Percentiles rank a stretch among this genome's conserved stretches.
Conservation (phyloP, 2,888 invertebrate species). For the Zygogramma bicolorata region DNA sequence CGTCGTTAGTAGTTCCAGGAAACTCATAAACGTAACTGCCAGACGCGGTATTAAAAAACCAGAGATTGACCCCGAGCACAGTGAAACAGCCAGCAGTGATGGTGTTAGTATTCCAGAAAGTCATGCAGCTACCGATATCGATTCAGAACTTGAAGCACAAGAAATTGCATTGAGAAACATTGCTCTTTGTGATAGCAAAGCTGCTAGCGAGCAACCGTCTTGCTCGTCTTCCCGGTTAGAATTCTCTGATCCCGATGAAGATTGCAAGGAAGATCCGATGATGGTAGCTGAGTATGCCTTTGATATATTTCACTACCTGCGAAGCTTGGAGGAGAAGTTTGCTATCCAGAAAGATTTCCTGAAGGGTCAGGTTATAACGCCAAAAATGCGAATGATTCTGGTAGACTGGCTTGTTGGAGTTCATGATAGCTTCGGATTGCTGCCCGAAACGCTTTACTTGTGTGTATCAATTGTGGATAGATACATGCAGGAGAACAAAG, state of each 20-base stretch:
- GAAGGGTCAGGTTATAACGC: conserved; percentile 70
- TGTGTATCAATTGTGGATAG: neutral
- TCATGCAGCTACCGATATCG: no score
- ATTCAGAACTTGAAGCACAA: no score
- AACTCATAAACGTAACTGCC: no score
- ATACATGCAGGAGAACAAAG: neutral
- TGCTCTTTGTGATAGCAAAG: neutral
- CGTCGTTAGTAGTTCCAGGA: no score
- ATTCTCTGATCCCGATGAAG: conserved; percentile 53
- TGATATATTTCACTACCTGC: conserved; percentile 89
- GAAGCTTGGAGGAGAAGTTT: conserved; percentile 78
- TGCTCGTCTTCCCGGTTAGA: no score
- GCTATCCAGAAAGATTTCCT: conserved; percentile 76
- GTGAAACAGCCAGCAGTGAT: no score
- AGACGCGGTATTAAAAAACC: no score
- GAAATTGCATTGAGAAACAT: no score
- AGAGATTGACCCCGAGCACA: no score
- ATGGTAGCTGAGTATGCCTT: conserved; percentile 89
- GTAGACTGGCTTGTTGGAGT: neutral
- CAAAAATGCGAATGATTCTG: neutral
- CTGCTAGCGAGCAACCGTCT: neutral
- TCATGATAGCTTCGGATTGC: neutral
- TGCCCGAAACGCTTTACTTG: neutral
- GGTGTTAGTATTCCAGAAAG: no score
- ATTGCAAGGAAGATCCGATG: conserved; percentile 80